Base-by-base conservation (phyloP, 2,888 invertebrate species). In the Crioceris asparagi region DNA sequence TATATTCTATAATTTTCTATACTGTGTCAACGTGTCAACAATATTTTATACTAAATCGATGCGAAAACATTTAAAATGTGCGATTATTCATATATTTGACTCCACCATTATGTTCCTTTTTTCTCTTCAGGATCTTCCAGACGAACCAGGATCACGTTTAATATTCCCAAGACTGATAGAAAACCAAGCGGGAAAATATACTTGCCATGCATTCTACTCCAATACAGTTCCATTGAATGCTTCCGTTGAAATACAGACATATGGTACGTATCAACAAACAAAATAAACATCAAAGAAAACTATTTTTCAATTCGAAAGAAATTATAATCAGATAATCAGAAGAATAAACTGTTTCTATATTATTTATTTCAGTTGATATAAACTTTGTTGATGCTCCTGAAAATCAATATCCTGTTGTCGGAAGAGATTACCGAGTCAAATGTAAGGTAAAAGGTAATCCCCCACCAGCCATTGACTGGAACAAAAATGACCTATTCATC, bases 381-480 rank as follows among this genome's bases (percentile, higher is more conserved):
- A 85, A 82, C 43, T 64, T 85, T 79, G 78, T 77, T 10, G 82
- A 91, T 61, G 90, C 90, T 1, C 87, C 90, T 23, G 74, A 72
- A 55, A 79, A 81, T 55, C 91, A 92, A 61, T 83, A 74, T 55
- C 85, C 90, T 1, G 80, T 80, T 16, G 72, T 83, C 37, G 82
- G 83, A 17, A 70, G 74, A 47, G 79, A 85, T 53, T 85, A 77
- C 58, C 75, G 75, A 59, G 77, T 92, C 12, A 78, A 76, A 65
- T 92, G 92, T 57, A 77, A 82, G 61, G 91, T 91, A 1, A 77
- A 76, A 41, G 90, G 91, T 1, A 79, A 81, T 60, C 91, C 91
- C 8, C 71, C 83, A 19, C 88, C 91, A 0, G 73, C 77, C n/a
- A 78, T 91, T 8, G 83, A 84, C 59, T 91, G 91, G 88, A 72